These are phyloP conservation scores for Pachyrhynchus sulphureomaculatus DNA, from an alignment of 1,140 invertebrate species.

Conservation along the genomic window DNA sequence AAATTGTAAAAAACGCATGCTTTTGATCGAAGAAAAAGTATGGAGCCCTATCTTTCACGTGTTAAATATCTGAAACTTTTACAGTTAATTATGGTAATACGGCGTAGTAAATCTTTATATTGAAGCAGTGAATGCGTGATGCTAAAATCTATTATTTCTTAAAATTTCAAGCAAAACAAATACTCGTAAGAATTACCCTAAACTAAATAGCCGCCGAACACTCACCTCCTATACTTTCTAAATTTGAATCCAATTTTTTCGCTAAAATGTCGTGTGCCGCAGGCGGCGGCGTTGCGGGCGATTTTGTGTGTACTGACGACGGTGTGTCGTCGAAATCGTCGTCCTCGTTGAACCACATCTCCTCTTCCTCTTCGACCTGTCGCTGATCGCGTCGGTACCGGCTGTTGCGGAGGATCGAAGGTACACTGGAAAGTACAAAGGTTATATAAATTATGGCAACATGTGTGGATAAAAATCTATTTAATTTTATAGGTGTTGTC, in stretches of 20 bases:
- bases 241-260: constrained; percentile 60
- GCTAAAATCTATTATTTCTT: too few species aligned
- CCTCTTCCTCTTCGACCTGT: constrained; percentile 94
- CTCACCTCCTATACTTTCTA: constrained; percentile 59
- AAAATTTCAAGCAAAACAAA: neutral
- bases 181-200: constrained; percentile 55
- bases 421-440: constrained; percentile 53
- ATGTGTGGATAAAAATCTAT: too few species aligned
- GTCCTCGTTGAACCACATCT: constrained; percentile 98
- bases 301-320: constrained; percentile 55
- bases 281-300: constrained; percentile 51
- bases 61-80: too few species aligned
- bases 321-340: constrained; percentile 90
- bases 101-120: too few species aligned
- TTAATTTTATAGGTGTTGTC: too few species aligned
- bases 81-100: too few species aligned
- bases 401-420: constrained; percentile 76
- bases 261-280: constrained; percentile 43
- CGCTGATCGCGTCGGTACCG: constrained; percentile 88
- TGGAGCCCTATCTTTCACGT: too few species aligned
- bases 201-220: constrained; percentile 51
- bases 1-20: too few species aligned
- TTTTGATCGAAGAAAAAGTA: too few species aligned
- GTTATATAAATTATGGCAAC: neutral
- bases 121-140: too few species aligned